Evolutionary conservation across 2,113 vertebrate species (phyloP).

Genomic region (Oryzias curvinotus): DNA sequence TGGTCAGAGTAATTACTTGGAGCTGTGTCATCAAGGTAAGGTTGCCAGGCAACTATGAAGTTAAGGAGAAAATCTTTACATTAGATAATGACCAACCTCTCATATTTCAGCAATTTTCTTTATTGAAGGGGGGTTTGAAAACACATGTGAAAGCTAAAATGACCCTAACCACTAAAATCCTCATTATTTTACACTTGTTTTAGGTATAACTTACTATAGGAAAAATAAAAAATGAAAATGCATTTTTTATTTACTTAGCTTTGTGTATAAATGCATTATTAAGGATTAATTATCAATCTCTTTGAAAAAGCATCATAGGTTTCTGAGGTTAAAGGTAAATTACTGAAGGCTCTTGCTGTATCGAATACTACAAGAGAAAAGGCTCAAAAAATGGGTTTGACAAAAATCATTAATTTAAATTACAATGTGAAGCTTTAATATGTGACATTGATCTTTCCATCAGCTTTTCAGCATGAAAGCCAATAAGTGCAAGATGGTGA

Average conservation of each 20-base stretch:
- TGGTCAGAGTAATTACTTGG: no score
- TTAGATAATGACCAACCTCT: constrained; percentile 1
- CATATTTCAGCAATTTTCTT: background rate
- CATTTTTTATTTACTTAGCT: no score
- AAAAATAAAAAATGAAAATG: no score
- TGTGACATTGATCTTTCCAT: constrained; percentile 17
- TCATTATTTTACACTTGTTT: no score
- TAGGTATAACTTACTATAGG: no score
- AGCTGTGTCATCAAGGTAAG: background rate
- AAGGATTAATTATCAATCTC: no score
- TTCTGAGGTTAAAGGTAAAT: background rate
- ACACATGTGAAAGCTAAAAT: background rate
- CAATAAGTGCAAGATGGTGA: constrained; percentile 16
- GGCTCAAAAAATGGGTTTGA: constrained; percentile 4
- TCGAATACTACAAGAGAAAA: background rate
- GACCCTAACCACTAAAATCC: background rate
- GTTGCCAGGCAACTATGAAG: constrained; percentile 11
- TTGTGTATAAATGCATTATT: no score
- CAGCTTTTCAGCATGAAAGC: constrained; percentile 9
- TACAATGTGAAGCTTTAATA: constrained; percentile 4
- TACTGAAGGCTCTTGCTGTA: background rate
- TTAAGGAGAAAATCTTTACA: constrained; percentile 6
- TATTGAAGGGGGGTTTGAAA: background rate
- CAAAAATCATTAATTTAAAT: constrained; percentile 21
- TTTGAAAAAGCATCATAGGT: no score